Conservation (phyloP, 2,888 invertebrate species). For the Pyrrhosoma nymphula region DNA sequence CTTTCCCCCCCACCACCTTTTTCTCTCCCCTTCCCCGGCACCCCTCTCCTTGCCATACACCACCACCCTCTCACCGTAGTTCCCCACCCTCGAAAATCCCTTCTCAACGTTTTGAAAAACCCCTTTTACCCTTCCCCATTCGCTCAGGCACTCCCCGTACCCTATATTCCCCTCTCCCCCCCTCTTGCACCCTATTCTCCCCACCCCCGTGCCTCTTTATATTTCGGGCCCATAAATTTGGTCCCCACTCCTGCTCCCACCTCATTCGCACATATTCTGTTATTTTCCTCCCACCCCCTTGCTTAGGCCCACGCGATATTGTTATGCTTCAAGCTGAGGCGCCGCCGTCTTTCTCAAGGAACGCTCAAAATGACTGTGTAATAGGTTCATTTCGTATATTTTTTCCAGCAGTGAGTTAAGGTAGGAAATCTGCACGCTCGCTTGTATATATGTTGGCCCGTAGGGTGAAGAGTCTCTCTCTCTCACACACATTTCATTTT, state of each 20-base stretch:
- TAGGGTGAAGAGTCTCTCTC: no score
- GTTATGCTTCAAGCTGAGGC: slow-evolving; percentile 41
- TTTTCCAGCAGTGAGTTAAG: neutral
- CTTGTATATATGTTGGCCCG: no score
- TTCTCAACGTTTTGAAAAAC: neutral
- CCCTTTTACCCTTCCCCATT: neutral
- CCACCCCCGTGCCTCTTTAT: neutral
- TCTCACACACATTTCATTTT: neutral
- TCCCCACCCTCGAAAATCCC: no score
- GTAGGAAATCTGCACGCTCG: no score
- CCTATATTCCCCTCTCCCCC: no score
- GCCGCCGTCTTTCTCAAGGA: slow-evolving; percentile 17
- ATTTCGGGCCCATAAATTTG: slow-evolving; percentile 48
- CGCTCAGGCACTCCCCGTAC: neutral
- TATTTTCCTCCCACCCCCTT: neutral
- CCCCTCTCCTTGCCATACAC: no score
- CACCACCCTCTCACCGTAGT: no score
- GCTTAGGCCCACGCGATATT: slow-evolving; percentile 44
- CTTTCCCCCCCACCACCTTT: no score
- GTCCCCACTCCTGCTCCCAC: neutral
- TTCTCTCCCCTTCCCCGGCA: neutral
- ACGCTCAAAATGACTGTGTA: neutral
- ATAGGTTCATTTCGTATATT: slow-evolving; percentile 22
- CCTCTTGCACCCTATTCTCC: neutral
- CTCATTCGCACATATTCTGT: slow-evolving; percentile 37